phyloP scores from a whole-genome alignment of 1,140 invertebrate genomes.

The Pseudachorutes palmiensis region DNA sequence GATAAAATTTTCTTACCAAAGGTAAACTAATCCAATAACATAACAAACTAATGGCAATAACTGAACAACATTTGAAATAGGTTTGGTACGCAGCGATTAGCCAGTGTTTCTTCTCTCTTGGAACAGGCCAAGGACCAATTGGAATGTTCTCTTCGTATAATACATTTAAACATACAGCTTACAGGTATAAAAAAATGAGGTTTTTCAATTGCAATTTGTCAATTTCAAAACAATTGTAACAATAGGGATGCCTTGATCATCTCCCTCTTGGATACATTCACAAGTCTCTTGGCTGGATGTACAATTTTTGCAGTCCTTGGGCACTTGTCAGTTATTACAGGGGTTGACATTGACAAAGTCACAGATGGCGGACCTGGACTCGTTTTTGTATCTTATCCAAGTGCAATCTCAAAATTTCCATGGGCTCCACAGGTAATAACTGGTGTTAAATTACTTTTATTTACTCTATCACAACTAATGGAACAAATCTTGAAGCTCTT shows the following conservation, averaged over 20 bases:
- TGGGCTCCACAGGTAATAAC: slow-evolving; percentile 64
- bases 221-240: too few relatives aligned
- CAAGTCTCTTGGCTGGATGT: slow-evolving; percentile 73
- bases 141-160: neutral
- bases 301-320: slow-evolving; percentile 83
- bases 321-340: slow-evolving; percentile 39
- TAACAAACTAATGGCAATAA: neutral
- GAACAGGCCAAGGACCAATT: neutral
- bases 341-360: slow-evolving; percentile 52
- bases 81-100: neutral
- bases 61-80: neutral
- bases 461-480: too few relatives aligned
- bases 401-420: slow-evolving; percentile 74
- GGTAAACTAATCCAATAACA: slow-evolving; percentile 42
- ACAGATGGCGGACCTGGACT: slow-evolving; percentile 62
- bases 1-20: slow-evolving; percentile 54
- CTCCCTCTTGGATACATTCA: slow-evolving; percentile 61
- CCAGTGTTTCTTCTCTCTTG: neutral
- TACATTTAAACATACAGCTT: neutral
- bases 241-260: slow-evolving; percentile 48
- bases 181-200: too few relatives aligned
- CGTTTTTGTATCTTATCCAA: slow-evolving; percentile 70
- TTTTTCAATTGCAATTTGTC: too few relatives aligned
- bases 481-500: too few relatives aligned
- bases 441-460: too few relatives aligned